phyloP scores from a whole-genome alignment of 2,888 invertebrate species.

The Caenorhabditis drosophilae region DNA sequence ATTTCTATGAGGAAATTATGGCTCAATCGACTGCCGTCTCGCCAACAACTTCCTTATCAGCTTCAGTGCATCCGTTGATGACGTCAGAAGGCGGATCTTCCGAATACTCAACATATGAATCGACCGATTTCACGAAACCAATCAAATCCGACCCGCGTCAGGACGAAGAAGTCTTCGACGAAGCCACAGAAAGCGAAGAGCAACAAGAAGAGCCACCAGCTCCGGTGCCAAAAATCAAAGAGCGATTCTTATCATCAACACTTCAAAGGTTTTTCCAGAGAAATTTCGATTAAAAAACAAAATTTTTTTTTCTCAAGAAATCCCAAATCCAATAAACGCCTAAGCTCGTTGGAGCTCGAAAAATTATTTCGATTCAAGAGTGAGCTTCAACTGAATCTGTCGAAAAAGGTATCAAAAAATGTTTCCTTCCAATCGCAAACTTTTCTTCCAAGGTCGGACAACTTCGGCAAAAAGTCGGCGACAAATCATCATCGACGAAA shows the following conservation, averaged over 20 bases:
- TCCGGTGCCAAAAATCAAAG: conserved; percentile 14
- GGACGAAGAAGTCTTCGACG: conserved; percentile 36
- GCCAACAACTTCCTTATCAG: neutral
- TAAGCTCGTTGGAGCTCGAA: conserved; percentile 54
- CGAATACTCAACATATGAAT: conserved; percentile 23
- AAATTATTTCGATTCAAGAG: conserved; percentile 56
- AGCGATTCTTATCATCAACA: conserved; percentile 24
- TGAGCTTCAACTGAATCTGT: conserved; percentile 56
- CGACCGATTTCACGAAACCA: conserved; percentile 16
- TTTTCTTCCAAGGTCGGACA: conserved; percentile 43
- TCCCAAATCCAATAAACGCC: conserved; percentile 11
- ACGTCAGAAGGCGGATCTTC: conserved; percentile 8
- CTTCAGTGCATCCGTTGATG: conserved; percentile 5
- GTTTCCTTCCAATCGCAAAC: too few relatives aligned
- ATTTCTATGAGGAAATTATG: conserved; percentile 46
- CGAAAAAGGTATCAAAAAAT: conserved; percentile 44
- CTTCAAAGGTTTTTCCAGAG: too few relatives aligned
- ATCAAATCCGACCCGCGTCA: neutral
- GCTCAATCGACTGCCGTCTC: conserved; percentile 6
- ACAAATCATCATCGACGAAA: conserved; percentile 24
- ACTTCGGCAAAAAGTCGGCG: conserved; percentile 47
- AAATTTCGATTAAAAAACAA: neutral
- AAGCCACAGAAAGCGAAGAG: conserved; percentile 21
- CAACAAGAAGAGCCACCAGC: neutral
- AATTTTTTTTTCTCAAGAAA: neutral